phyloP scores from a whole-genome alignment of 1,140 invertebrate species.

The Sycobia sp. region DNA sequence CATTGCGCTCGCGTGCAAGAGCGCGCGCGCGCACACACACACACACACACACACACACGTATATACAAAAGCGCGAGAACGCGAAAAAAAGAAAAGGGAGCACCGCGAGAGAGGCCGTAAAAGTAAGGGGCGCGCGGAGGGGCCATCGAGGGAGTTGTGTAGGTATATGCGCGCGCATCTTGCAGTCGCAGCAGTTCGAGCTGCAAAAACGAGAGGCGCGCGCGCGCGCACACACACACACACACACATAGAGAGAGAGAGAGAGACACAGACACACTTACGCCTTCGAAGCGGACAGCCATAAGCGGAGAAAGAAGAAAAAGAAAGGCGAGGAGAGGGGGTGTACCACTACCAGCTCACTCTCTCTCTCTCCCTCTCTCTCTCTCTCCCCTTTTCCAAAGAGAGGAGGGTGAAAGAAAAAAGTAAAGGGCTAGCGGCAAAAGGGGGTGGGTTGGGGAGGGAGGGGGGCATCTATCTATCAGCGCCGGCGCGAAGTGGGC shows the following conservation, averaged over 20 bases:
- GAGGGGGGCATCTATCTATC: slow-evolving; percentile 62
- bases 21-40: too few relatives aligned
- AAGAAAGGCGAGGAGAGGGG: slow-evolving; percentile 16
- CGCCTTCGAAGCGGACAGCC: background rate
- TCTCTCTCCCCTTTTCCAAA: too few relatives aligned
- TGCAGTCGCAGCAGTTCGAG: background rate
- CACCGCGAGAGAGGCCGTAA: background rate
- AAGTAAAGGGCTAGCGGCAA: slow-evolving; percentile 33
- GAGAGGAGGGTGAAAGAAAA: slow-evolving; percentile 7
- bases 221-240: too few relatives aligned
- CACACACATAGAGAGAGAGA: too few relatives aligned
- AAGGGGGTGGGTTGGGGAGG: too few relatives aligned
- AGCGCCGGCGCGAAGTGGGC: slow-evolving; percentile 63
- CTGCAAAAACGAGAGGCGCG: slow-evolving; percentile 4
- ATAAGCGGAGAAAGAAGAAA: slow-evolving; percentile 28
- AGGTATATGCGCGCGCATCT: background rate
- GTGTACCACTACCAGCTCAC: slow-evolving; percentile 1
- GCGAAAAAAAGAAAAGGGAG: slow-evolving; percentile 14
- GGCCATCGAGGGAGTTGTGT: background rate
- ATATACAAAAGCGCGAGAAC: too few relatives aligned
- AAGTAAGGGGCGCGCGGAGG: background rate
- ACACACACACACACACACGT: too few relatives aligned
- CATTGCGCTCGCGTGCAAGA: too few relatives aligned
- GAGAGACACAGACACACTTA: too few relatives aligned
- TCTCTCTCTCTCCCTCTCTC: too few relatives aligned